phyloP scores from a whole-genome alignment of 2,888 invertebrate genomes.

The Leptinotarsa tumamoca region DNA sequence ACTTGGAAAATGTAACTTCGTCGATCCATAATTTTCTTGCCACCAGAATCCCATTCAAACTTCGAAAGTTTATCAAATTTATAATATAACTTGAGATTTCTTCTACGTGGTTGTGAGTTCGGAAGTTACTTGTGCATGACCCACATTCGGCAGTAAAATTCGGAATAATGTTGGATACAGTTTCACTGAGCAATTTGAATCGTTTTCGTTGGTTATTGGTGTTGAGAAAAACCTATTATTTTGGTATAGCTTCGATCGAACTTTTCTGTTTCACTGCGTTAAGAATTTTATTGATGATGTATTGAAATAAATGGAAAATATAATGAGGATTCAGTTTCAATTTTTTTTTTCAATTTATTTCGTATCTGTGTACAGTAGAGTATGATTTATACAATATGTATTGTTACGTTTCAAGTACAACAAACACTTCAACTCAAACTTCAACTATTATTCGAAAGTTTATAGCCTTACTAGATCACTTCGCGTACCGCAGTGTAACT shows the following conservation, averaged over 20 bases:
- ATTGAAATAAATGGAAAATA: neutral
- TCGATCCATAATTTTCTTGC: slow-evolving; percentile 34
- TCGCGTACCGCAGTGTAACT: no score
- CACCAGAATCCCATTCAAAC: slow-evolving; percentile 29
- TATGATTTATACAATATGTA: no score
- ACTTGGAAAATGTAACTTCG: slow-evolving; percentile 22
- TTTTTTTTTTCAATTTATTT: no score
- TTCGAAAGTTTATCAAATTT: slow-evolving; percentile 33
- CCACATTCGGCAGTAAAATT: slow-evolving; percentile 19
- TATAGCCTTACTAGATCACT: no score
- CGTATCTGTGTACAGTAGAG: no score
- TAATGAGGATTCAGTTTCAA: neutral
- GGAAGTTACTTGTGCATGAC: slow-evolving; percentile 24
- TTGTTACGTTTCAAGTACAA: no score
- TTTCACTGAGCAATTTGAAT: slow-evolving; percentile 8
- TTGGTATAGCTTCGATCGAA: neutral
- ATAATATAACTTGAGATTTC: slow-evolving; percentile 32
- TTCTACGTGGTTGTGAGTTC: slow-evolving; percentile 22
- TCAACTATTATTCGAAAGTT: no score
- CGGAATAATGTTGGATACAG: neutral
- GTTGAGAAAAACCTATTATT: neutral
- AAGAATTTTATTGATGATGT: neutral
- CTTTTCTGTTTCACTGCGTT: neutral
- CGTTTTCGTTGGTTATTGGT: neutral
- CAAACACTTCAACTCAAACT: no score